Base-by-base conservation (phyloP, 2,113 vertebrate genomes). In the Sardina pilchardus region DNA sequence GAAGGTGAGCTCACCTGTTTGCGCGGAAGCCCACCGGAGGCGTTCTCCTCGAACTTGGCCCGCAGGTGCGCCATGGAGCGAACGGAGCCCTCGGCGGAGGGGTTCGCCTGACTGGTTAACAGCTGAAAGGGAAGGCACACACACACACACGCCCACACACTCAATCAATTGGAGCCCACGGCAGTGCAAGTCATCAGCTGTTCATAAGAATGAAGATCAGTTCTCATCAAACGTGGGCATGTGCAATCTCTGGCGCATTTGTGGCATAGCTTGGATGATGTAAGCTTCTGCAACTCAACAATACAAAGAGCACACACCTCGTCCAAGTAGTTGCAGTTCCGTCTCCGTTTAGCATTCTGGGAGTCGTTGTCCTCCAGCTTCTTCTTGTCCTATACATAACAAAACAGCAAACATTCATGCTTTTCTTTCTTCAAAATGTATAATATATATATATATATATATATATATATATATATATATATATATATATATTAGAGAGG, bases 41-140 rank as follows among this genome's bases (percentile, higher is more conserved):
- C 86, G 81, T 94, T 99, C 91, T 98, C 97, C 92, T 99, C 97
- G 86, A 99, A 98, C 90, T 98, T 99, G 89, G 98, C 98, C 91
- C 96, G 92, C 85, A 99, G 95, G 84, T 98, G 97, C 34, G 97
- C 97, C 97, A 99, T 98, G 59, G 96, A 98, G 89, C 97, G 97
- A 50, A 99, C 97, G 91, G 96, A 98, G 92, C 98, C 99, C 91
- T 97, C 97, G 87, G 92, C 96, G 50, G 92, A 78, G 30, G 71
- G 14, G 71, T 34, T 17, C 16, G 26, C 71, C 91, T 78, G 95
- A 93, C 24, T 92, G 86, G 0, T 92, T 91, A 17, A 97, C 96
- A 16, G 94, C 96, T 85, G 85, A 90, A 86, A 91, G 90, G 85
- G 92, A 94, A 6, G 90, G 86, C 96, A 90, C 91, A 63, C 56